phyloP scores from a whole-genome alignment of 2,113 vertebrate species.

The Todiramphus chloris region DNA sequence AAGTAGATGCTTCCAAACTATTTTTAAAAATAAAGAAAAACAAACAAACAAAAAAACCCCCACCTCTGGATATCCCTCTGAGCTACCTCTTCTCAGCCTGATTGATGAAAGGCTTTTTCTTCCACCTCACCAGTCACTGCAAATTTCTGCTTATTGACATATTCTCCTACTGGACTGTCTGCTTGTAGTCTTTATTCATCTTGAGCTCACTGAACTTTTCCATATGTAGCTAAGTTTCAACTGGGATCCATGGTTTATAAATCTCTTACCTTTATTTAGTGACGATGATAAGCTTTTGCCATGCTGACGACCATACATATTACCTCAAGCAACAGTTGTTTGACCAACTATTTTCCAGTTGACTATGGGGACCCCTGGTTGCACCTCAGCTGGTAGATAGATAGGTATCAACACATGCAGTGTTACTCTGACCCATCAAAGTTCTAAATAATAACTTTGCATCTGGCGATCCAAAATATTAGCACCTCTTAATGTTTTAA shows the following conservation, averaged over 20 bases:
- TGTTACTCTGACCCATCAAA: neutral
- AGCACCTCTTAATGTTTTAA: neutral
- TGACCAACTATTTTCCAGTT: neutral
- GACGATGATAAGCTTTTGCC: neutral
- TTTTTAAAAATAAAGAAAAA: neutral
- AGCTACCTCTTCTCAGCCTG: neutral
- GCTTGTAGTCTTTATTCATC: neutral
- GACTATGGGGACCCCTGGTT: neutral
- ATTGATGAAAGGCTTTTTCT: neutral
- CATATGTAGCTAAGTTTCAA: neutral
- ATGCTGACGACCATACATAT: neutral
- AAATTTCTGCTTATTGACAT: neutral
- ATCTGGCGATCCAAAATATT: neutral
- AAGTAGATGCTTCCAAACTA: neutral
- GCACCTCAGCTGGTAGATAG: neutral
- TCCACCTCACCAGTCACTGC: neutral
- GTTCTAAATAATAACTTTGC: neutral
- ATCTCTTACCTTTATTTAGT: neutral
- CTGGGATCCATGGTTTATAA: neutral
- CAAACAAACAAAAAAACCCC: too few species aligned
- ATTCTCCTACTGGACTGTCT: neutral
- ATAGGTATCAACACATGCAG: neutral
- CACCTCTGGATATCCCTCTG: neutral
- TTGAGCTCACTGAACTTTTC: slow-evolving; percentile 9
- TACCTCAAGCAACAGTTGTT: neutral